phyloP scores from a whole-genome alignment of 2,888 invertebrate species.

The Cryptosula pallasiana region DNA sequence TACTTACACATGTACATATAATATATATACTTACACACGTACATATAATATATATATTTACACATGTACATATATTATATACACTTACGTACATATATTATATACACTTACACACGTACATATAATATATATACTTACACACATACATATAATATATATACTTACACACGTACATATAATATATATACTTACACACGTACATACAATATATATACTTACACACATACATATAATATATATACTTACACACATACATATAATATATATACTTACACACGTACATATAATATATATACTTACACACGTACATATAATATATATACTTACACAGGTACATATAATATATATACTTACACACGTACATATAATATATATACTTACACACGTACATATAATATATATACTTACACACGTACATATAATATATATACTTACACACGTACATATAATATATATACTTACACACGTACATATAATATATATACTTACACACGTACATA shows the following conservation, averaged over 20 bases:
- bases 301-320: constrained; percentile 10
- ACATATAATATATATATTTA: constrained; percentile 19
- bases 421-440: constrained; percentile 20
- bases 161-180: constrained; percentile 23
- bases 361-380: constrained; percentile 21
- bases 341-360: constrained; percentile 18
- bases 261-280: constrained; percentile 17
- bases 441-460: constrained; percentile 18
- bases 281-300: constrained; percentile 23
- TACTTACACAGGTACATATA: constrained; percentile 24
- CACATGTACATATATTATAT: constrained; percentile 14
- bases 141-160: constrained; percentile 4
- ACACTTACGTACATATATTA: constrained; percentile 19
- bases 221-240: constrained; percentile 4
- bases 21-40: constrained; percentile 18
- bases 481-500: constrained; percentile 23
- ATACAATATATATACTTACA: constrained; percentile 21
- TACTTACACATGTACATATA: constrained; percentile 24
- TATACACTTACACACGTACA: constrained; percentile 22
- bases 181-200: constrained; percentile 21
- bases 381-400: constrained; percentile 16
- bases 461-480: constrained; percentile 20
- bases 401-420: constrained; percentile 23
- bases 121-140: constrained; percentile 22
- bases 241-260: constrained; percentile 24